Conservation (phyloP, 1,140 invertebrate genomes). For the Orussus abietinus region DNA sequence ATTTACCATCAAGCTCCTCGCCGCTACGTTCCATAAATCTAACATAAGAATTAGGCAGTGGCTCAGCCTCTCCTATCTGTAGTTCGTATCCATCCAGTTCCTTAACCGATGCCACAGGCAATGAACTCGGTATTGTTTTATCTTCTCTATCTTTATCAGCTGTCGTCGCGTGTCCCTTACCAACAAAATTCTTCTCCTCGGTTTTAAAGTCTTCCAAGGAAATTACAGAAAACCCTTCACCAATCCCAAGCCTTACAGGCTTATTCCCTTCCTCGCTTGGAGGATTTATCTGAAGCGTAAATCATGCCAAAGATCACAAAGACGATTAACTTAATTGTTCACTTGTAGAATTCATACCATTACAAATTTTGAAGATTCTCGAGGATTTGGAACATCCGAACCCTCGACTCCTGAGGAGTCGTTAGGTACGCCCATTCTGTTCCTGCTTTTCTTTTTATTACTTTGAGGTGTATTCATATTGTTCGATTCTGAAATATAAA, state of each 20-base stretch:
- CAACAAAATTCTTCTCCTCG: slow-evolving; percentile 29
- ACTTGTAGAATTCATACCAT: slow-evolving; percentile 27
- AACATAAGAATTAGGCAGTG: slow-evolving; percentile 75
- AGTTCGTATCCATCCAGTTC: slow-evolving; percentile 70
- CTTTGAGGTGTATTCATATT: slow-evolving; percentile 41
- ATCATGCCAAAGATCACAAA: neutral
- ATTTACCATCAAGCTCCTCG: slow-evolving; percentile 90
- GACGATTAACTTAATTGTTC: neutral
- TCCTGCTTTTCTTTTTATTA: slow-evolving; percentile 48
- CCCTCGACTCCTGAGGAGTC: slow-evolving; percentile 27
- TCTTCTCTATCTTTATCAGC: slow-evolving; percentile 46
- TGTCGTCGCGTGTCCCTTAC: slow-evolving; percentile 24
- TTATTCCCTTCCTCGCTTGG: slow-evolving; percentile 42
- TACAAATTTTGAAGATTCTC: slow-evolving; percentile 42
- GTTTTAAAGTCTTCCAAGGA: slow-evolving; percentile 35
- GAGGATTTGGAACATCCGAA: slow-evolving; percentile 31
- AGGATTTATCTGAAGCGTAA: slow-evolving; percentile 33
- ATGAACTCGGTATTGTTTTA: slow-evolving; percentile 38
- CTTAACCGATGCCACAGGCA: slow-evolving; percentile 82
- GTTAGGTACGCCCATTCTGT: slow-evolving; percentile 33
- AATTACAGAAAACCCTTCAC: slow-evolving; percentile 39
- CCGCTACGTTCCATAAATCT: slow-evolving; percentile 91
- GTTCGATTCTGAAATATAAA: no score
- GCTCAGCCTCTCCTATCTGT: slow-evolving; percentile 73
- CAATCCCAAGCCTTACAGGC: slow-evolving; percentile 40